A percentile compares a stretch with the other conserved stretches of the same genome.
These are phyloP conservation scores for Trichomycterus rosablanca DNA, from an alignment of 2,113 vertebrate genomes.

Conservation along the genomic window DNA sequence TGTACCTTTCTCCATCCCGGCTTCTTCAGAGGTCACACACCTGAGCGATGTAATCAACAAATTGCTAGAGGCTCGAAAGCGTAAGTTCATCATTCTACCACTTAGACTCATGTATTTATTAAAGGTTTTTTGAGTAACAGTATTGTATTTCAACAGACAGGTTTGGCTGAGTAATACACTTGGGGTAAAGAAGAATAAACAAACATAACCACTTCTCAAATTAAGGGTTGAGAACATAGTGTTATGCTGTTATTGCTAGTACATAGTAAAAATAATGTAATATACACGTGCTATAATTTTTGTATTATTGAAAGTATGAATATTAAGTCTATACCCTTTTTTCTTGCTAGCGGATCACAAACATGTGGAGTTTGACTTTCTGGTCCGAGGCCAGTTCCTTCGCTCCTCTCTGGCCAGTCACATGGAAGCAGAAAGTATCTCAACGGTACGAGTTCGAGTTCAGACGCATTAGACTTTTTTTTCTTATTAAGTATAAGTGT, in stretches of 20 bases:
- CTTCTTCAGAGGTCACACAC: constrained; percentile 76
- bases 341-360: constrained; percentile 77
- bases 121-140: too few relatives aligned
- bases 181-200: too few relatives aligned
- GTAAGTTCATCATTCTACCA: constrained; percentile 52
- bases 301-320: too few relatives aligned
- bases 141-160: too few relatives aligned
- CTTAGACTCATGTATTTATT: too few relatives aligned
- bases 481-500: neutral
- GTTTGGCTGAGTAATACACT: too few relatives aligned
- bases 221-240: too few relatives aligned
- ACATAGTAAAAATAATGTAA: too few relatives aligned
- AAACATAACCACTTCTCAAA: too few relatives aligned
- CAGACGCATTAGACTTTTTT: neutral
- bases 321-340: too few relatives aligned
- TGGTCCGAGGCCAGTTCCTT: constrained; percentile 89
- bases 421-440: constrained; percentile 87
- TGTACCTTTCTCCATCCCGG: constrained; percentile 91
- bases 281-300: too few relatives aligned
- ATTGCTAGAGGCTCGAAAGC: constrained; percentile 78
- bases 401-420: constrained; percentile 76
- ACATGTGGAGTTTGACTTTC: constrained; percentile 95
- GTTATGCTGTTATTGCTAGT: too few relatives aligned
- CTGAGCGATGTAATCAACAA: constrained; percentile 93
- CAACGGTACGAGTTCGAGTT: constrained; percentile 70